phyloP scores from a whole-genome alignment of 2,888 invertebrate species.

The Cheiracanthium punctorium region DNA sequence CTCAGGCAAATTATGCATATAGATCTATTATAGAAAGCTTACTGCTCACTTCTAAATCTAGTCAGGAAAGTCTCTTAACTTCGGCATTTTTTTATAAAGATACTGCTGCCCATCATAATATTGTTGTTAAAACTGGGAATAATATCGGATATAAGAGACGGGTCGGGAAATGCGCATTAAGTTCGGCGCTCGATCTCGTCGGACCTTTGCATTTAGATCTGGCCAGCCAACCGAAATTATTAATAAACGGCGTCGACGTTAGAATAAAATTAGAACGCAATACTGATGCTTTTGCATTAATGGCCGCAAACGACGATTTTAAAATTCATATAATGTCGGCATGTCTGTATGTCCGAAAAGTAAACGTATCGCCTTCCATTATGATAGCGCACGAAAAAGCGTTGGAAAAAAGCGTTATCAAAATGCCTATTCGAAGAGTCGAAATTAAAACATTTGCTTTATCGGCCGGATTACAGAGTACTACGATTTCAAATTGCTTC shows the following conservation, averaged over 20 bases:
- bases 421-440: no score
- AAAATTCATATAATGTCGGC: conserved; percentile 7
- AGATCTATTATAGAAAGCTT: conserved; percentile 28
- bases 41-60: conserved; percentile 27
- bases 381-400: conserved; percentile 45
- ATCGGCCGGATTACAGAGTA: background rate
- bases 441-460: conserved; percentile 29
- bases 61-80: background rate
- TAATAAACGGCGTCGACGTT: conserved; percentile 29
- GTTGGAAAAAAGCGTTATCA: conserved; percentile 1
- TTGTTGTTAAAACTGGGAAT: background rate
- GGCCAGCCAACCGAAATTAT: conserved; percentile 18
- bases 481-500: conserved; percentile 31
- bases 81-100: conserved; percentile 36
- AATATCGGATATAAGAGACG: background rate
- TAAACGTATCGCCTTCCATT: conserved; percentile 22
- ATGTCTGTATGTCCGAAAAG: conserved; percentile 29
- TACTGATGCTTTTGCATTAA: conserved; percentile 22
- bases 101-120: background rate
- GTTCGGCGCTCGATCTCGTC: conserved; percentile 11
- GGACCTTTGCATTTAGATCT: conserved; percentile 35
- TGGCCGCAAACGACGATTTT: background rate
- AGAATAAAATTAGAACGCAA: conserved; percentile 22
- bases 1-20: conserved; percentile 28
- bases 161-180: background rate